Evolutionary conservation across 2,888 invertebrate genomes (phyloP).

Genomic region (Drosophila recens): DNA sequence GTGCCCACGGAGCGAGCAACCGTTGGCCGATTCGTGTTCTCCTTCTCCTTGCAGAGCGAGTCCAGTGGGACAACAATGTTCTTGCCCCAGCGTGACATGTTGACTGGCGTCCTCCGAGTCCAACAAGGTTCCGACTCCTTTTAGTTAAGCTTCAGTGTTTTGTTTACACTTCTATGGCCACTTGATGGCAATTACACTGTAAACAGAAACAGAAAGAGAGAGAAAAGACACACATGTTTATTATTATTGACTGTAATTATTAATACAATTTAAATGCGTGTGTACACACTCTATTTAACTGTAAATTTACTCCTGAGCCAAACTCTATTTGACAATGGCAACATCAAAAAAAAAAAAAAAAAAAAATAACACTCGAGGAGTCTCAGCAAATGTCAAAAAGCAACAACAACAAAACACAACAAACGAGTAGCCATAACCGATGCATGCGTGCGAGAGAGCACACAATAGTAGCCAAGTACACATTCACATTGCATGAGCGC

Average conservation of each 20-base stretch:
- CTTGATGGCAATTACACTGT: slow-evolving; percentile 48
- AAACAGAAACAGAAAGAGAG: slow-evolving; percentile 11
- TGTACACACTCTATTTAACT: slow-evolving; percentile 4
- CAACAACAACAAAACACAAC: slow-evolving; percentile 78
- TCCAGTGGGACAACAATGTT: slow-evolving; percentile 89
- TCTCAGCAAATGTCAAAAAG: slow-evolving; percentile 61
- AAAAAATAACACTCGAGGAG: slow-evolving; percentile 29
- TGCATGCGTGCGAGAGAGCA: slow-evolving; percentile 64
- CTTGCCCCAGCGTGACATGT: slow-evolving; percentile 89
- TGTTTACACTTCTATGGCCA: slow-evolving; percentile 52
- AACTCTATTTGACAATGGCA: slow-evolving; percentile 19
- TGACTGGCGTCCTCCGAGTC: slow-evolving; percentile 20
- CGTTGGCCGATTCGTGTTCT: slow-evolving; percentile 94
- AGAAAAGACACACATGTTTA: slow-evolving; percentile 18
- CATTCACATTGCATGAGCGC: slow-evolving; percentile 45
- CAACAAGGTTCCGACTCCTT: slow-evolving; percentile 11
- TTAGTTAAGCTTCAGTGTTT: slow-evolving; percentile 22
- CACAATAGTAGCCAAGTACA: slow-evolving; percentile 56
- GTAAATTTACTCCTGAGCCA: slow-evolving; percentile 4
- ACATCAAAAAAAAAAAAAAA: slow-evolving; percentile 12
- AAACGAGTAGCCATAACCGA: slow-evolving; percentile 53
- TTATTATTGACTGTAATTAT: not conserved
- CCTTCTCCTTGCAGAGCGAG: slow-evolving; percentile 88
- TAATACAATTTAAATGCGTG: not conserved
- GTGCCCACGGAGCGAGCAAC: slow-evolving; percentile 96